Evolutionary conservation across 2,888 invertebrate genomes (phyloP).

Genomic region (Tridacna gigas): DNA sequence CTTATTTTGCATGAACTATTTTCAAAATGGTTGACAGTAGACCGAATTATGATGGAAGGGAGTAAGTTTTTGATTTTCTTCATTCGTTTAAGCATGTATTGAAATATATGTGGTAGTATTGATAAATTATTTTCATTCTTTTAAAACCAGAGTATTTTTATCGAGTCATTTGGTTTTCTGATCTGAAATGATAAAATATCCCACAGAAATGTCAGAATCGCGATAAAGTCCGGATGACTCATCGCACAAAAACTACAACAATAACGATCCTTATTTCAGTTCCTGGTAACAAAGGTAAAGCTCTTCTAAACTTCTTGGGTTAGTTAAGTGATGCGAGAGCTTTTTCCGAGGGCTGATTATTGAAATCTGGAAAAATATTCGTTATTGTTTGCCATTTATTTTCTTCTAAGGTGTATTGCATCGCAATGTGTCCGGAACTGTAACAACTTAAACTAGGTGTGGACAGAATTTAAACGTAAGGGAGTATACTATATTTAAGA

Average conservation of each 20-base stretch:
- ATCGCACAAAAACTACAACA: conserved; percentile 11
- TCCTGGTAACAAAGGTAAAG: conserved; percentile 20
- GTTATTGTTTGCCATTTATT: no score
- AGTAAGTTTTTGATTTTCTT: conserved; percentile 24
- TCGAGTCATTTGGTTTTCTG: background rate
- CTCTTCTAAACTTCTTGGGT: no score
- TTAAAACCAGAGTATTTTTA: background rate
- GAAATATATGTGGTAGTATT: background rate
- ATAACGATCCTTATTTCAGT: conserved; percentile 17
- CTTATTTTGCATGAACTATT: conserved; percentile 44
- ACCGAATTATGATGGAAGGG: conserved; percentile 4
- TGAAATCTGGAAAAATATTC: no score
- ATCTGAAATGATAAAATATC: background rate
- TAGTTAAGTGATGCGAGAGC: no score
- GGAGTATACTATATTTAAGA: no score
- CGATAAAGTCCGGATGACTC: conserved; percentile 4
- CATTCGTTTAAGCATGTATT: background rate
- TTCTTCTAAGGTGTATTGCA: no score
- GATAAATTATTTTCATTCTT: background rate
- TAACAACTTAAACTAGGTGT: no score
- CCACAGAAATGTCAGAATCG: background rate
- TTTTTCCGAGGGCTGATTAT: no score
- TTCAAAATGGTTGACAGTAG: conserved; percentile 56
- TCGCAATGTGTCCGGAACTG: no score
- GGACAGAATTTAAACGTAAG: no score